Conservation (phyloP, 2,888 invertebrate genomes). For the Caradrina kadenii region DNA sequence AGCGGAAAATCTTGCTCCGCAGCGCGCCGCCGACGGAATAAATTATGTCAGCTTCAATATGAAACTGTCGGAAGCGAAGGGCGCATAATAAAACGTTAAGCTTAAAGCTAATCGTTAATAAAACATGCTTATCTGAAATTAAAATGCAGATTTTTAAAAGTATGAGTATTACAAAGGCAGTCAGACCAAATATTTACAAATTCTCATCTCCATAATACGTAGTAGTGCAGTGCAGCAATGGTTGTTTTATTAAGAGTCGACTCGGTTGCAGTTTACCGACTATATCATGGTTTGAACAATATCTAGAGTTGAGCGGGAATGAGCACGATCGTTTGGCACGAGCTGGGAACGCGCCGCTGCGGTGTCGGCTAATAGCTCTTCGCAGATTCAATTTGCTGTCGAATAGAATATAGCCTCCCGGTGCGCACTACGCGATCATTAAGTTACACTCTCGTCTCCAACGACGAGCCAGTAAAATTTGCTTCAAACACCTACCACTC, state of each 20-base stretch:
- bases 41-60: slow-evolving; percentile 82
- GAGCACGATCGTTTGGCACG: slow-evolving; percentile 83
- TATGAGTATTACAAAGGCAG: slow-evolving; percentile 28
- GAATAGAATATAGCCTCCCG: slow-evolving; percentile 86
- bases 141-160: slow-evolving; percentile 36
- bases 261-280: slow-evolving; percentile 72
- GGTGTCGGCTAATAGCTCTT: slow-evolving; percentile 88
- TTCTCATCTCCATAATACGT: slow-evolving; percentile 15
- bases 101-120: slow-evolving; percentile 45
- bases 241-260: slow-evolving; percentile 72
- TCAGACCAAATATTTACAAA: slow-evolving; percentile 40
- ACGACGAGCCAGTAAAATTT: slow-evolving; percentile 75
- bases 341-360: slow-evolving; percentile 78
- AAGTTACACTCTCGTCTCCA: slow-evolving; percentile 83
- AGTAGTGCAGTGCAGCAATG: slow-evolving; percentile 62
- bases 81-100: slow-evolving; percentile 64
- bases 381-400: slow-evolving; percentile 88
- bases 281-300: slow-evolving; percentile 78
- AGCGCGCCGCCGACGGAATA: slow-evolving; percentile 78
- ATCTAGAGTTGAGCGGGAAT: slow-evolving; percentile 75
- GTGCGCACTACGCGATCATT: slow-evolving; percentile 86
- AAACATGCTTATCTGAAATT: slow-evolving; percentile 52
- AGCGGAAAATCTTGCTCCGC: slow-evolving; percentile 85
- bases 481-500: slow-evolving; percentile 76
- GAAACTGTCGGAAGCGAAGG: slow-evolving; percentile 70